phyloP scores from a whole-genome alignment of 1,140 invertebrate species.

The Lepeophtheirus salmonis region DNA sequence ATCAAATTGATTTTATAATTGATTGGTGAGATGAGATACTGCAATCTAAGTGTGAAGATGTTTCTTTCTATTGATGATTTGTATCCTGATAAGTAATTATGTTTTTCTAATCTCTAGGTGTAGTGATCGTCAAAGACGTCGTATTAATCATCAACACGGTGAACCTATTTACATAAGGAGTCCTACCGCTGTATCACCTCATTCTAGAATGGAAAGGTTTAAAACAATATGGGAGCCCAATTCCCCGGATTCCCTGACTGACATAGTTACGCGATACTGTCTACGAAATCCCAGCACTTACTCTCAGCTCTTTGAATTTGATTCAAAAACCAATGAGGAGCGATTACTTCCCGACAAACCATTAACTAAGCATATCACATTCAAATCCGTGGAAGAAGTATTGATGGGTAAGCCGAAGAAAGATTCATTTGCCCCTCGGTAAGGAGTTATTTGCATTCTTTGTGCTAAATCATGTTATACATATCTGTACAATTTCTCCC shows the following conservation, averaged over 20 bases:
- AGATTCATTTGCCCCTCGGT: too few species aligned
- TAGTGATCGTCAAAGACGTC: not conserved
- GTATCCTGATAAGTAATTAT: not conserved
- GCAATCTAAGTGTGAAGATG: not conserved
- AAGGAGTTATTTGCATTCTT: too few species aligned
- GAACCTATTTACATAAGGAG: not conserved
- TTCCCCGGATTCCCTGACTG: conserved; percentile 32
- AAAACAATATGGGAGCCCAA: conserved; percentile 7
- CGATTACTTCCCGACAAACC: not conserved
- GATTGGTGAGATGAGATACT: not conserved
- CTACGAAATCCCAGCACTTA: conserved; percentile 39
- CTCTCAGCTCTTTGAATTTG: conserved; percentile 28
- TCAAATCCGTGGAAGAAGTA: too few species aligned
- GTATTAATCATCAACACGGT: not conserved
- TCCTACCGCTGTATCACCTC: too few species aligned
- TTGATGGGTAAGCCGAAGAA: too few species aligned
- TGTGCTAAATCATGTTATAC: too few species aligned
- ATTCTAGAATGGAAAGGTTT: not conserved
- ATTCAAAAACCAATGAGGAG: conserved; percentile 26
- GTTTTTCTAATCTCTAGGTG: not conserved
- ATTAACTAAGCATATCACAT: too few species aligned
- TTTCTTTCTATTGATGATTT: not conserved
- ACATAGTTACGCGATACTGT: conserved; percentile 42
- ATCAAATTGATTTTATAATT: not conserved
- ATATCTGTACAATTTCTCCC: too few species aligned